Evolutionary conservation across 2,888 invertebrate species (phyloP), one percentile per base, ranked within the genome.

Genomic region (Smittia sp.): DNA sequence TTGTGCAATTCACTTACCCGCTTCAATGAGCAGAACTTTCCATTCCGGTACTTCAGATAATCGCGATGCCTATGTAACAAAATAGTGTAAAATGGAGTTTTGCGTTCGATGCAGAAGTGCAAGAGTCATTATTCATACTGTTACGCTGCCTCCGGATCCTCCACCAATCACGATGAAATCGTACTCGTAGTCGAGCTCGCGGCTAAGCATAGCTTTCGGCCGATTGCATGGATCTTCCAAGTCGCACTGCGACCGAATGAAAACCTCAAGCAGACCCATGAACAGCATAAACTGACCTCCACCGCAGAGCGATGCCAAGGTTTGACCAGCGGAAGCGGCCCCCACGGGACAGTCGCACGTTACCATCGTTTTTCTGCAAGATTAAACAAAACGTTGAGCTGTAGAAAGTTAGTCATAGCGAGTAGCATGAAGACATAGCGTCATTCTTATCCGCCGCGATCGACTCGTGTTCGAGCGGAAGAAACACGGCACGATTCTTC

Each of bases 181-280:
- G 75, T 83, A 83, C 76, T 82, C 81, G 74, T 80, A 80, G 73
- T 83, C 82, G 27, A 82, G 32, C 38, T 72, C 72, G 1, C 39
- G 72, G 15, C n/a, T 39, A 4, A 69, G 15, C 78, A 80, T 76
- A 78, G 86, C 84, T 81, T 86, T 85, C 41, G 91, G 89, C 73
- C 93, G 85, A 13, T 91, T 90, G 78, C 93, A 93, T 0, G 93
- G 93, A 81, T 94, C 93, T 78, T 93, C 93, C 76, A 94, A 84
- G 80, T 94, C 93, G 79, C 93, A 94, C 80, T 94, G 93, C 76
- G 92, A 92, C 72, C 93, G 84, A 74, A 93, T 85, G 81, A 94
- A 93, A 6, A 93, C 93, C 79, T 93, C 93, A 62, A 93, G 85
- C 1, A 94, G 86, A 0, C 93, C 93, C 93, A 94, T 94, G 83